A percentile compares a stretch with the other conserved stretches of the same genome.
phyloP scores from a whole-genome alignment of 2,113 vertebrate genomes.

The Miniopterus natalensis region DNA sequence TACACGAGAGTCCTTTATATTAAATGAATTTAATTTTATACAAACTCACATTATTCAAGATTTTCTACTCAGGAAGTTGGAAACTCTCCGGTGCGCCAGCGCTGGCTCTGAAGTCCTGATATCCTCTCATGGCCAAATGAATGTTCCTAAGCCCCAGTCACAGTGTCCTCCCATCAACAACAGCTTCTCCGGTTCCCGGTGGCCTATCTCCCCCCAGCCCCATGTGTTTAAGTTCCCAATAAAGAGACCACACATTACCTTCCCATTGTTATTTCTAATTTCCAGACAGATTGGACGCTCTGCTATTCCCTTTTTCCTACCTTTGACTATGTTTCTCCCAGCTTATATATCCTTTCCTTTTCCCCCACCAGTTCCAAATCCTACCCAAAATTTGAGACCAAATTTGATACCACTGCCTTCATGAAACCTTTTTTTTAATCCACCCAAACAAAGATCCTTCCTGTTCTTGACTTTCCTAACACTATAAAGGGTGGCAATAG shows the following conservation, averaged over 20 bases:
- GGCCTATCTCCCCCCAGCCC: not conserved
- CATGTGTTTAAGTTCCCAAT: not conserved
- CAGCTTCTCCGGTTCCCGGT: not conserved
- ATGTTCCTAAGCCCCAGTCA: not conserved
- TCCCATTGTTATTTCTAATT: not conserved
- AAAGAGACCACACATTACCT: not conserved
- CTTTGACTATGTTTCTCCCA: not conserved
- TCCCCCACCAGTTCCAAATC: not conserved
- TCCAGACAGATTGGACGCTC: not conserved
- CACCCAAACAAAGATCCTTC: not conserved
- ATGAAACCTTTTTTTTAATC: not conserved
- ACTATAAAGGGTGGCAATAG: not conserved
- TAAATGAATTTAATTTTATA: slow-evolving; percentile 9
- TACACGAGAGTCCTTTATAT: not conserved
- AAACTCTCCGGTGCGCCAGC: not conserved
- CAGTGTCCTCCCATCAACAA: not conserved
- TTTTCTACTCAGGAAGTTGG: not conserved
- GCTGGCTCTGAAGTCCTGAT: not conserved
- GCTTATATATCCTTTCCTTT: not conserved
- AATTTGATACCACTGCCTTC: not conserved
- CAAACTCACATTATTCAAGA: slow-evolving; percentile 14
- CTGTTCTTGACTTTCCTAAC: slow-evolving; percentile 29
- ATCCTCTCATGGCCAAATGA: not conserved
- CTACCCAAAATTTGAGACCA: not conserved
- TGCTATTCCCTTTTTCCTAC: not conserved